Evolutionary conservation across 2,797 vertebrate genomes (phyloP), one percentile per base, ranked within the genome.

Genomic region (Sebastes dallii): DNA sequence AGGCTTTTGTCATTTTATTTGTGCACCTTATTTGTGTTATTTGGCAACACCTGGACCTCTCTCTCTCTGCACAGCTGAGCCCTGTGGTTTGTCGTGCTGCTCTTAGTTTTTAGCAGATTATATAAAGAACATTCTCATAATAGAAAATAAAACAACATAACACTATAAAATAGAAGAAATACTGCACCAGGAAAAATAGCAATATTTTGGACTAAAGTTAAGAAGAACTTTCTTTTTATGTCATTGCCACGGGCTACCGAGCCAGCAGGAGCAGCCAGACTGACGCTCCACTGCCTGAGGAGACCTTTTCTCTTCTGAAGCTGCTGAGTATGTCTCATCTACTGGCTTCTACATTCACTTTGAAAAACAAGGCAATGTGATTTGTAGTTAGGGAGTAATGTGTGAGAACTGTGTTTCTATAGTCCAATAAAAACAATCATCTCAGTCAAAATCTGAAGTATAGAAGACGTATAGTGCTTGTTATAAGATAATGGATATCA

Each of bases 21-120:
- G 7, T 66, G 18, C 22, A 50, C 8, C 59, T 60, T 59, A 18
- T 73, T n/a, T 68, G 11, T 74, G 65, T 75, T 13, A 59, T 52
- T 70, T 22, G 30, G 32, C 27, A 69, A 72, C 42, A 77, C 16
- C 34, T 67, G 64, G 6, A 25, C 42, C 24, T 24, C 58, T 52
- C 22, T 78, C 32, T 73, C 0, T 58, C 32, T 74, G 65, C 36
- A 39, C 58, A 69, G 58, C 69, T 65, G 68, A 77, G 74, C 46
- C 16, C 1, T 1, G 0, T 4, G 13, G 13, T 66, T 62, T 42
- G 46, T 68, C 13, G 4, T 20, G 20, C 56, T 30, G 14, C 61
- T 8, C 29, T 20, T 9, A 3, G 10, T 24, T 27, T 55, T 61
- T 66, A 54, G 14, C 60, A 54, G 2, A 29, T 64, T 9, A 30